Base-by-base conservation (phyloP, 2,797 vertebrate species). In the Melanotaenia pygmaea region DNA sequence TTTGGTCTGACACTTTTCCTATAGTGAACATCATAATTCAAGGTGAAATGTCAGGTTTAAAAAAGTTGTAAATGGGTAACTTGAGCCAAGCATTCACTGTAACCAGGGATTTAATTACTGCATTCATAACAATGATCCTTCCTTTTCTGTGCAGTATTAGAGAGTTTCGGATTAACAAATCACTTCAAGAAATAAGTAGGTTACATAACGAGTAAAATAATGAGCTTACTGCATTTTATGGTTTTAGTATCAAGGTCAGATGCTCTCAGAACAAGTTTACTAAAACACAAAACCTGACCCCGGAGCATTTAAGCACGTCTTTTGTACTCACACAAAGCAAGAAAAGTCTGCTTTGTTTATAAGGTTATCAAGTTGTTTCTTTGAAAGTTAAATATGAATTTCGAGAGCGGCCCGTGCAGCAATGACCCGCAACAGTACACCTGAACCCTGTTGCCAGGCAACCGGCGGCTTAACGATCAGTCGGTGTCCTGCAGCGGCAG, bases 361-460 rank as follows among this genome's bases (percentile, higher is more conserved):
- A 28, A 28, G 24, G 12, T 9, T 6, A 16, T 54, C 24, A 24
- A 60, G 13, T 54, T 60, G 22, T 10, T 54, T 1, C 32, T 66
- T 68, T 43, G 40, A 64, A n/a, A 35, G n/a, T 14, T 69, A 12
- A 64, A 69, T 38, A 30, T 65, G 53, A 20, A 24, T 38, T 66
- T 32, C n/a, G n/a, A 34, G 43, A 22, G 54, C 8, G n/a, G 32
- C 30, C 20, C 8, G 34, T 50, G 37, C 59, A 20, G 28, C 38
- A 22, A 35, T 45, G 63, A 22, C 43, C 57, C 9, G 53, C 63
- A 64, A 58, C 12, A 35, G 69, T 11, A 67, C 67, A 69, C 78
- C 79, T 66, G 82, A 72, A 72, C 73, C 6, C 40, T 34, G 88
- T 90, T 87, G 83, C 88, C 70, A 68, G 81, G 94, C 89, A 90